phyloP scores from a whole-genome alignment of 2,797 vertebrate species.

The Chiloscyllium punctatum region DNA sequence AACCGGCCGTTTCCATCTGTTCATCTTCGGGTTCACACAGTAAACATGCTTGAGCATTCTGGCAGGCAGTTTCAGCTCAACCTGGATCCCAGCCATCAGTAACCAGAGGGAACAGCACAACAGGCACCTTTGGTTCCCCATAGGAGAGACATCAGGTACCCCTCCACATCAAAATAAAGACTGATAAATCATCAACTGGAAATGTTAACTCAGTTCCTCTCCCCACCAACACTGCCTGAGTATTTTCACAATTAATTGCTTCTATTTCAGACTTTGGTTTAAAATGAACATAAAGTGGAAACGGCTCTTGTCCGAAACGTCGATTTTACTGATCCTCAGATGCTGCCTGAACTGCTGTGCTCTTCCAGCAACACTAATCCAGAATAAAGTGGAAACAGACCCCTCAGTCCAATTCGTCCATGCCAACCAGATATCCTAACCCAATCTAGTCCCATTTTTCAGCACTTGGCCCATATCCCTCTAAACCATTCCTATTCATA shows the following conservation, averaged over 20 bases:
- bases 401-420: no score
- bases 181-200: not conserved
- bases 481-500: no score
- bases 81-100: not conserved
- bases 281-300: no score
- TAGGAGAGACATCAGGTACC: not conserved
- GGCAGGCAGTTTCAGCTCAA: not conserved
- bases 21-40: not conserved
- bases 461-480: no score
- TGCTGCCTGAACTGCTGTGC: no score
- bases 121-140: not conserved
- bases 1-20: not conserved
- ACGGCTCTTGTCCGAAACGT: no score
- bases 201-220: not conserved
- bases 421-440: no score
- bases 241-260: not conserved
- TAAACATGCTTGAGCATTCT: not conserved
- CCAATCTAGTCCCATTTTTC: no score
- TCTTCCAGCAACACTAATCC: no score
- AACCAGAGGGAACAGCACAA: not conserved
- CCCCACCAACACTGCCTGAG: not conserved
- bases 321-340: no score
- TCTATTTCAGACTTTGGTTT: not conserved
- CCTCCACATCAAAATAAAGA: not conserved
- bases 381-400: no score